phyloP scores from a whole-genome alignment of 1,140 invertebrate genomes.

The Zaprionus nigranus region DNA sequence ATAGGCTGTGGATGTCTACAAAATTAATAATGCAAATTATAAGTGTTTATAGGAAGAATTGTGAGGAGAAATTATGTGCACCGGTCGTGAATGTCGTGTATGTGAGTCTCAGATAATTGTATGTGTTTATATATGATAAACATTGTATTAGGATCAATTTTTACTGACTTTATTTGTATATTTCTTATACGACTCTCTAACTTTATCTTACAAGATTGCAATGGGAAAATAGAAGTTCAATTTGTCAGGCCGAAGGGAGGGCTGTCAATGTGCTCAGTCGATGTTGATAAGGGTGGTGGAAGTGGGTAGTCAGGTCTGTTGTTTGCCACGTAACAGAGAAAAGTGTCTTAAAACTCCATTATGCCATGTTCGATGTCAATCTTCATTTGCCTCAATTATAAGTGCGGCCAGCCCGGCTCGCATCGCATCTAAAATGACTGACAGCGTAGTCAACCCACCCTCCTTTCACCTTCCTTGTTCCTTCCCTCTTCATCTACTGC shows the following conservation, averaged over 20 bases:
- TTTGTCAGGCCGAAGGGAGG: slow-evolving; percentile 11
- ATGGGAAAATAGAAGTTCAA: slow-evolving; percentile 30
- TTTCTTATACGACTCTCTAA: neutral
- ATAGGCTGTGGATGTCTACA: slow-evolving; percentile 50
- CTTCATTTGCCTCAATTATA: slow-evolving; percentile 79
- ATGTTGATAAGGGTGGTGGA: neutral
- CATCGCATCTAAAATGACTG: slow-evolving; percentile 25
- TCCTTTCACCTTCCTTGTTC: neutral
- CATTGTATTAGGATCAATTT: too few relatives aligned
- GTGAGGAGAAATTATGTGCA: too few relatives aligned
- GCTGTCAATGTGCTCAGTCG: neutral
- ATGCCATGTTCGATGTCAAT: slow-evolving; percentile 73
- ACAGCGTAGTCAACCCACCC: neutral
- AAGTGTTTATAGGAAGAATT: neutral
- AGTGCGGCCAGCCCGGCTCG: slow-evolving; percentile 8
- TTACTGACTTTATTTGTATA: too few relatives aligned
- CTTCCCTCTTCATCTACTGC: neutral
- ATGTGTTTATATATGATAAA: too few relatives aligned
- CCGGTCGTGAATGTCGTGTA: too few relatives aligned
- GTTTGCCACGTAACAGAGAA: slow-evolving; percentile 46
- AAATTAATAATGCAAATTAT: neutral
- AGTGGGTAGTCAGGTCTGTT: slow-evolving; percentile 13
- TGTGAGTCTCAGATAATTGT: too few relatives aligned
- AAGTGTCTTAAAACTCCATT: slow-evolving; percentile 80
- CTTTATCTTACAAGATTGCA: neutral